A percentile compares a stretch with the other conserved stretches of the same genome.
Conservation (phyloP, 2,888 invertebrate genomes). For the Empis stercorea region DNA sequence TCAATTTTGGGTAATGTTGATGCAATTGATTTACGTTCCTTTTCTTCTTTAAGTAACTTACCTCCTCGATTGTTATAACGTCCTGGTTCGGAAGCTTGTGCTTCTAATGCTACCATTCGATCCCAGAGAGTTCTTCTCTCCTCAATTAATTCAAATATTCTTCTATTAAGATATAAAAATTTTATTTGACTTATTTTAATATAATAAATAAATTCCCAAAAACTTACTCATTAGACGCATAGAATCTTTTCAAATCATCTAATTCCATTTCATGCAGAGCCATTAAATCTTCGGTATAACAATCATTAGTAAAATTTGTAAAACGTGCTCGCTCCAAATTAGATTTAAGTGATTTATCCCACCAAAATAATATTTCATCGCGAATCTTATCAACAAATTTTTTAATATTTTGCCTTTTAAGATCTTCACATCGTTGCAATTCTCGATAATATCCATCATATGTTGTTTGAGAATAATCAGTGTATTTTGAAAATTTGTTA, state of each 20-base stretch:
- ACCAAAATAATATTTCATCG: conserved; percentile 55
- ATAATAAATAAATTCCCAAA: too few relatives aligned
- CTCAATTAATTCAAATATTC: conserved; percentile 50
- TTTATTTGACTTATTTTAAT: too few relatives aligned
- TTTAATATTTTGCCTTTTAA: conserved; percentile 65
- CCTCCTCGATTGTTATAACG: conserved; percentile 82
- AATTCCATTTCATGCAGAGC: conserved; percentile 67
- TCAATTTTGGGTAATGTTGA: conserved; percentile 63
- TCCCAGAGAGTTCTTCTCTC: conserved; percentile 59
- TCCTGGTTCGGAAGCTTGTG: conserved; percentile 62
- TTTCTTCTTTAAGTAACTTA: conserved; percentile 72
- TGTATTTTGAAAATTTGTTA: conserved; percentile 44
- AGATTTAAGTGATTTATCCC: conserved; percentile 65
- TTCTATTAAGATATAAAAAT: conserved; percentile 27
- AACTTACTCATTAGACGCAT: conserved; percentile 48
- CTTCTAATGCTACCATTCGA: conserved; percentile 62
- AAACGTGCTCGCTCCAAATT: conserved; percentile 48
- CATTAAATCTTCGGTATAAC: conserved; percentile 67
- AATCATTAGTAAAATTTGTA: conserved; percentile 48
- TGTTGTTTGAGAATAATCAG: conserved; percentile 23
- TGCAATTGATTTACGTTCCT: conserved; percentile 64
- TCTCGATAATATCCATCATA: conserved; percentile 43
- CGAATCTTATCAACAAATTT: conserved; percentile 44
- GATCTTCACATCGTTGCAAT: conserved; percentile 57
- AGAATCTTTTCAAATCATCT: conserved; percentile 50